Evolutionary conservation across 2,113 vertebrate genomes (phyloP), one percentile per base, ranked within the genome.

Genomic region (Leptodactylus fuscus): DNA sequence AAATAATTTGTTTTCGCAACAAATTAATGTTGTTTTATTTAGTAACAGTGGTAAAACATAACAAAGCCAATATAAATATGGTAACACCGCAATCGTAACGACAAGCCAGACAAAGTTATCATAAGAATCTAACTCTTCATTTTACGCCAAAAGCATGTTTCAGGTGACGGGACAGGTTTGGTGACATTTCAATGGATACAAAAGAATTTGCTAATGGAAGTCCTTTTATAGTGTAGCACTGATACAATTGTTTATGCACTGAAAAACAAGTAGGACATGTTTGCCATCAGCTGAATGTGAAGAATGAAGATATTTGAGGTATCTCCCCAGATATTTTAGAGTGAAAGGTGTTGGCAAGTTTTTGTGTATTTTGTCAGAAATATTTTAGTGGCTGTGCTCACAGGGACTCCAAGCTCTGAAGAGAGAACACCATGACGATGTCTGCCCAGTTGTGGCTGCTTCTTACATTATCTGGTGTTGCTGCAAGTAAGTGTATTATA

Each of bases 181-280:
- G 51, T 58, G 20, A 79, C 76, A 79, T 79, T 79, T 79, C 34
- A 60, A 1, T 36, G 11, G 1, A 32, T n/a, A 34, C 7, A 32
- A 38, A 38, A n/a, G 34, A 32, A 58, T 58, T 22, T 4, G 51
- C 20, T 10, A 22, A 29, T 34, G 29, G 11, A n/a, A 34, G 48
- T 32, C 75, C 29, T 32, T 38, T 36, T 13, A 10, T 22, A 58
- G n/a, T 11, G 22, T 2, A 6, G 13, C 36, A 55, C n/a, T 34
- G 22, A 15, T 38, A 79, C 76, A 79, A 79, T 79, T 34, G 48
- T 11, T 36, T 41, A 10, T 5, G 32, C n/a, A 24, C 16, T 5
- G 24, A 15, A 71, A 82, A 82, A 82, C 81, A 82, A 55, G 81
- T 49, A 44, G 36, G 41, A 82, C 81, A 38, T 55, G 81, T 82